Evolutionary conservation across 2,888 invertebrate species (phyloP).

Genomic region (Mesorhabditis sp.): DNA sequence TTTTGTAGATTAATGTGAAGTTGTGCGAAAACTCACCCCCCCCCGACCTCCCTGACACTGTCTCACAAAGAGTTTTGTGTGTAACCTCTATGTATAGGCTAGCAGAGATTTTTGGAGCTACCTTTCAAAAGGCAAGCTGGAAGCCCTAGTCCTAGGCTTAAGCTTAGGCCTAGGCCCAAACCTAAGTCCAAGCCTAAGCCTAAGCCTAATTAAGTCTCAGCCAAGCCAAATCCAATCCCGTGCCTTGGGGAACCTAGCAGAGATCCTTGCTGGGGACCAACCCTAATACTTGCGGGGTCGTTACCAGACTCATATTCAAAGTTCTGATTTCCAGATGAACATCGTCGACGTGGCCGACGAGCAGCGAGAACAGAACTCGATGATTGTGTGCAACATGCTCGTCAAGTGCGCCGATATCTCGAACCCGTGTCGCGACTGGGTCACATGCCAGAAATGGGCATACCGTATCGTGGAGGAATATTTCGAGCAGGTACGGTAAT

Average conservation of each 20-base stretch:
- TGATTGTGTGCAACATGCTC: slow-evolving; percentile 70
- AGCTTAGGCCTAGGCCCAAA: too few relatives aligned
- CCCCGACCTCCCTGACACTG: too few relatives aligned
- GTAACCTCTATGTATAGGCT: too few relatives aligned
- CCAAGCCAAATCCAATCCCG: too few relatives aligned
- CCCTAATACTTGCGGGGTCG: slow-evolving; percentile 2
- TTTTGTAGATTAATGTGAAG: slow-evolving; percentile 1
- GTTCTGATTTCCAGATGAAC: slow-evolving; percentile 14
- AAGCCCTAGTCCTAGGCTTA: too few relatives aligned
- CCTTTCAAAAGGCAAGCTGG: too few relatives aligned
- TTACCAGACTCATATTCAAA: too few relatives aligned
- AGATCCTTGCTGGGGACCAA: background rate
- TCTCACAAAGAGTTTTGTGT: too few relatives aligned
- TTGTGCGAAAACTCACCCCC: background rate
- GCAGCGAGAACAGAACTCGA: slow-evolving; percentile 48
- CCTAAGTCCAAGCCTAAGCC: background rate
- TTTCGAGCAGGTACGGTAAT: slow-evolving; percentile 73
- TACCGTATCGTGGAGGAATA: slow-evolving; percentile 93
- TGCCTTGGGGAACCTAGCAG: slow-evolving; percentile 11
- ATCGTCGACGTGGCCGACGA: slow-evolving; percentile 34
- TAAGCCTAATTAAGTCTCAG: background rate
- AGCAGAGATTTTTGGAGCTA: too few relatives aligned
- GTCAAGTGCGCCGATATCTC: slow-evolving; percentile 88
- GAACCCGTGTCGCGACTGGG: slow-evolving; percentile 85
- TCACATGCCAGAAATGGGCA: slow-evolving; percentile 77